phyloP scores from a whole-genome alignment of 2,113 vertebrate species.

The Periophthalmodon schlosseri region DNA sequence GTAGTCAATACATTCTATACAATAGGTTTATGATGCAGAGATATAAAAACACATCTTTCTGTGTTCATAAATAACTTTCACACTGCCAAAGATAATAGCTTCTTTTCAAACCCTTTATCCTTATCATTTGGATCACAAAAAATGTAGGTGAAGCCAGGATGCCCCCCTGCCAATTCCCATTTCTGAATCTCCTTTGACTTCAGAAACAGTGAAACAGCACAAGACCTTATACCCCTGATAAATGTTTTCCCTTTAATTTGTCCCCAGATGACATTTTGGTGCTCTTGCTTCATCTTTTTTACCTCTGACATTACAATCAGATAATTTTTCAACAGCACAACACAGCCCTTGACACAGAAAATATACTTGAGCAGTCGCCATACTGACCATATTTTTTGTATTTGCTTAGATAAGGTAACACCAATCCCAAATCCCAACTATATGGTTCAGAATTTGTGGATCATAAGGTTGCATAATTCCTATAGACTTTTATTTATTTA shows the following conservation, averaged over 20 bases:
- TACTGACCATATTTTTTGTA: too few relatives aligned
- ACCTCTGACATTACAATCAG: neutral
- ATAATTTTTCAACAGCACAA: neutral
- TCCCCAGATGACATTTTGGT: constrained; percentile 51
- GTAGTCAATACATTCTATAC: neutral
- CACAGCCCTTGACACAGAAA: neutral
- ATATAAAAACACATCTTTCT: neutral
- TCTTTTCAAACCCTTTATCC: neutral
- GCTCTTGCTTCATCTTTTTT: constrained; percentile 3
- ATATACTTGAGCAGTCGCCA: neutral
- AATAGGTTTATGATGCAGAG: neutral
- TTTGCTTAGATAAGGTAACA: too few relatives aligned
- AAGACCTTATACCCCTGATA: constrained; percentile 12
- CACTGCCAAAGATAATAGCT: constrained; percentile 6
- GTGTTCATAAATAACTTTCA: constrained; percentile 17
- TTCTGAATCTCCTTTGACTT: constrained; percentile 35
- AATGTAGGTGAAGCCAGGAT: constrained; percentile 37
- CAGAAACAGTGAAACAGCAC: constrained; percentile 39
- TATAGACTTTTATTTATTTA: too few relatives aligned
- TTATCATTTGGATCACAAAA: constrained; percentile 1
- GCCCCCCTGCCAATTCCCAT: constrained; percentile 19
- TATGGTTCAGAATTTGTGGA: too few relatives aligned
- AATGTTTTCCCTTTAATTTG: constrained; percentile 45
- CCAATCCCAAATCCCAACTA: too few relatives aligned
- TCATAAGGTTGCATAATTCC: too few relatives aligned